Conservation (phyloP, 1,140 invertebrate species). For the Globodera rostochiensis region DNA sequence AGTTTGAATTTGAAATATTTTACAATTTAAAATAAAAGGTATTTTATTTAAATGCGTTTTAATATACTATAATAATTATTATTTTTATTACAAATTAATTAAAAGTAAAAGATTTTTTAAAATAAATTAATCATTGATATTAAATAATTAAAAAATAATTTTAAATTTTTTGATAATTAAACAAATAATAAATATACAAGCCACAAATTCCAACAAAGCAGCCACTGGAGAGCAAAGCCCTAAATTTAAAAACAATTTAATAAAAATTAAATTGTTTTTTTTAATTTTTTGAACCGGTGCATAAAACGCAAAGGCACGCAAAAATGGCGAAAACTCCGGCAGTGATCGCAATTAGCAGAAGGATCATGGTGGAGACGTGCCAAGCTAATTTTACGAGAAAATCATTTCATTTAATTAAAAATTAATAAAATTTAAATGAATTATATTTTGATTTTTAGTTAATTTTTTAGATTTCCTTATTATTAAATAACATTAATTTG, state of each 20-base stretch:
- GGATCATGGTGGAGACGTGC: constrained; percentile 23
- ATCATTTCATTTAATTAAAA: background rate
- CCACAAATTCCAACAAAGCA: constrained; percentile 16
- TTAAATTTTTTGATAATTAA: background rate
- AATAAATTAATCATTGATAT: too few relatives aligned
- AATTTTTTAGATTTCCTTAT: too few relatives aligned
- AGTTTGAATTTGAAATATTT: background rate
- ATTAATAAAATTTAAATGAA: background rate
- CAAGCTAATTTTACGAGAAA: background rate
- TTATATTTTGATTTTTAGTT: too few relatives aligned
- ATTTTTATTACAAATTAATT: too few relatives aligned
- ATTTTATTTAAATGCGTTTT: too few relatives aligned
- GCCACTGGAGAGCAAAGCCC: constrained; percentile 23
- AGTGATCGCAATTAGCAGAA: constrained; percentile 18
- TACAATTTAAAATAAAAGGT: too few relatives aligned
- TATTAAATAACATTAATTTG: background rate
- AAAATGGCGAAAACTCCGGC: constrained; percentile 24
- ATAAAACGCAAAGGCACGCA: constrained; percentile 20
- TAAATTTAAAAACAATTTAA: background rate
- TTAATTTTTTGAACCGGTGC: constrained; percentile 13
- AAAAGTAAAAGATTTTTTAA: too few relatives aligned
- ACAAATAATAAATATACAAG: constrained; percentile 10
- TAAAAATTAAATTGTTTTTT: background rate
- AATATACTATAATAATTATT: too few relatives aligned
- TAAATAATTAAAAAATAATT: background rate